phyloP scores from a whole-genome alignment of 2,113 vertebrate genomes.

The Saguinus midas region DNA sequence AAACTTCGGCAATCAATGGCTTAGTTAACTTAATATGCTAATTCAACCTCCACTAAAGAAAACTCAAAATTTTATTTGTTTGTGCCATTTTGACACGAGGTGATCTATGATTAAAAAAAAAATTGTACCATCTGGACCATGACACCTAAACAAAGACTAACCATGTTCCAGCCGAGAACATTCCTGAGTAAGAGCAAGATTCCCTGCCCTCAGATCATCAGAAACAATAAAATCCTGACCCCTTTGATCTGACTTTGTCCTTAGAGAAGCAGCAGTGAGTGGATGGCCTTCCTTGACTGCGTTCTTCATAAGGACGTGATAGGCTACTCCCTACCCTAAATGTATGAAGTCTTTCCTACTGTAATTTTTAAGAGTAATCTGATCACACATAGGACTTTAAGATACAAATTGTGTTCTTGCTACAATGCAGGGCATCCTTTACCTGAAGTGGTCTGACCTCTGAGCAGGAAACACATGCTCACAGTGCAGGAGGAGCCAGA shows the following conservation, averaged over 20 bases:
- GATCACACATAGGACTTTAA: neutral
- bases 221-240: neutral
- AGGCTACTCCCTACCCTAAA: neutral
- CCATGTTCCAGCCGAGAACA: neutral
- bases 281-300: fast-evolving
- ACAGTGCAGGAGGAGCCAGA: neutral
- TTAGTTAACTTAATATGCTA: fast-evolving
- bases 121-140: fast-evolving
- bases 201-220: fast-evolving
- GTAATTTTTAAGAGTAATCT: neutral
- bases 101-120: too few species aligned
- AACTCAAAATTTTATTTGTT: neutral
- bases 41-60: neutral
- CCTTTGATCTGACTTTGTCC: neutral
- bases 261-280: neutral
- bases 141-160: neutral
- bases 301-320: neutral
- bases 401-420: neutral
- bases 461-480: neutral
- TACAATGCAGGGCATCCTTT: neutral
- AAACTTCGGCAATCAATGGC: fast-evolving
- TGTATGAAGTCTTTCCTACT: neutral
- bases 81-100: neutral
- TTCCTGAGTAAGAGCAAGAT: neutral
- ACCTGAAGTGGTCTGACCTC: neutral